Evolutionary conservation across 2,113 vertebrate genomes (phyloP), one percentile per base, ranked within the genome.

Genomic region (Calypte anna): DNA sequence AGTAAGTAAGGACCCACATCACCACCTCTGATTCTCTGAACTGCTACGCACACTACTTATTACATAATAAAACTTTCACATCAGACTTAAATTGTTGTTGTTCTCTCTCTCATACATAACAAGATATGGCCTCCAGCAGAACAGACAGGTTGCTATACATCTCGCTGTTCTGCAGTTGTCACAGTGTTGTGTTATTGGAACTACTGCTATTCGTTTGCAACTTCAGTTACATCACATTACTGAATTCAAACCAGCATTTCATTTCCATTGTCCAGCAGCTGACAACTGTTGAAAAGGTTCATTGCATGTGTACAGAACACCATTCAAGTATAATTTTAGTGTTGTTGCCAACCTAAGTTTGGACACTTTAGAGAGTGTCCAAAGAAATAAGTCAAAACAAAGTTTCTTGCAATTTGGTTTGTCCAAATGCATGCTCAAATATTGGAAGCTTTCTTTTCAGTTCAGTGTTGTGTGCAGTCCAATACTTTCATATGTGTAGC

Each of bases 201-300:
- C 36, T 90, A 14, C 36, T 7, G 2, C 38, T 81, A 36, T 85
- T 19, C 63, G 43, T 44, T 62, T 22, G 38, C 77, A 95, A 67
- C 18, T 75, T 77, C 28, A 77, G 69, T 40, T 88, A 50, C 40
- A 64, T 93, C 77, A 48, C 22, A n/a, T 94, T 74, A 59, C 36
- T 94, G 59, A 58, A 90, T 95, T 96, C 44, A 19, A 88, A n/a
- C 14, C 57, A n/a, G 14, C 8, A 33, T 30, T 87, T 14, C 62
- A 55, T 92, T 92, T 95, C 88, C 19, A 21, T 63, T 87, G 25
- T 36, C 55, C 77, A 78, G 51, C 85, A 94, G 43, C 31, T 72
- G 69, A 69, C 48, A 94, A 6, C 25, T 80, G 43, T 84, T 89
- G 70, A 82, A 95, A 95, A 92, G 23, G 15, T 90, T 68, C 28